Evolutionary conservation across 2,797 vertebrate genomes (phyloP).

Genomic region (Naso thynnoides): DNA sequence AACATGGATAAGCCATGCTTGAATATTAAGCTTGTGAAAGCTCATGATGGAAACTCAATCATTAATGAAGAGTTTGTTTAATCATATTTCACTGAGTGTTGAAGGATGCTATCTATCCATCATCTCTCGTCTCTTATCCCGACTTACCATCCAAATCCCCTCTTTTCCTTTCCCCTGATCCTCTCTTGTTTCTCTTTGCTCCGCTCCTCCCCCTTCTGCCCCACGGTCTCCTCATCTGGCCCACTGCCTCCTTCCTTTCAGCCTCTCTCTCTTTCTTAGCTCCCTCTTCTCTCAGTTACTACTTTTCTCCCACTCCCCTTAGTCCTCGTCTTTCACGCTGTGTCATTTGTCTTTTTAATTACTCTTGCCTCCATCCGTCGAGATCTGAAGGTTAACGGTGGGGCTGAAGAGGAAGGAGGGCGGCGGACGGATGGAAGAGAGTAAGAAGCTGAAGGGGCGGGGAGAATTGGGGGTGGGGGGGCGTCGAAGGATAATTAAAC

Average conservation of each 20-base stretch:
- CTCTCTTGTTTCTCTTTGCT: constrained; percentile 28
- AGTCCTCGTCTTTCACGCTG: constrained; percentile 6
- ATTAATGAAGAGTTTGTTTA: constrained; percentile 58
- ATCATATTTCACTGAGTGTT: constrained; percentile 48
- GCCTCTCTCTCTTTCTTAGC: constrained; percentile 14
- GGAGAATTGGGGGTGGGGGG: not conserved
- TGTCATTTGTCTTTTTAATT: constrained; percentile 60
- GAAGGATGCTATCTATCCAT: constrained; percentile 52
- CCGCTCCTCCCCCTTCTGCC: constrained; percentile 26
- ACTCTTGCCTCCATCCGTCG: constrained; percentile 39
- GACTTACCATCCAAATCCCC: constrained; percentile 57
- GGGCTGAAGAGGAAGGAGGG: not conserved
- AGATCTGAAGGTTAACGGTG: constrained; percentile 38
- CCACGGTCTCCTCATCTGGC: constrained; percentile 29
- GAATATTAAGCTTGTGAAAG: constrained; percentile 40
- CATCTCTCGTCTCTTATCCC: constrained; percentile 53
- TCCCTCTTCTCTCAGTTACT: constrained; percentile 4
- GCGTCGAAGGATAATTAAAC: constrained; percentile 73
- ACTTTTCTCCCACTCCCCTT: not conserved
- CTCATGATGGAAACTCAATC: constrained; percentile 40
- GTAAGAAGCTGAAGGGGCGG: not conserved
- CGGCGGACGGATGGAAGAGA: constrained; percentile 15
- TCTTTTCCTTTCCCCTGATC: constrained; percentile 41
- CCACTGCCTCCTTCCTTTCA: constrained; percentile 25
- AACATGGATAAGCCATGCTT: constrained; percentile 33